Evolutionary conservation across 2,797 vertebrate species (phyloP).

Genomic region (Leuciscus waleckii): DNA sequence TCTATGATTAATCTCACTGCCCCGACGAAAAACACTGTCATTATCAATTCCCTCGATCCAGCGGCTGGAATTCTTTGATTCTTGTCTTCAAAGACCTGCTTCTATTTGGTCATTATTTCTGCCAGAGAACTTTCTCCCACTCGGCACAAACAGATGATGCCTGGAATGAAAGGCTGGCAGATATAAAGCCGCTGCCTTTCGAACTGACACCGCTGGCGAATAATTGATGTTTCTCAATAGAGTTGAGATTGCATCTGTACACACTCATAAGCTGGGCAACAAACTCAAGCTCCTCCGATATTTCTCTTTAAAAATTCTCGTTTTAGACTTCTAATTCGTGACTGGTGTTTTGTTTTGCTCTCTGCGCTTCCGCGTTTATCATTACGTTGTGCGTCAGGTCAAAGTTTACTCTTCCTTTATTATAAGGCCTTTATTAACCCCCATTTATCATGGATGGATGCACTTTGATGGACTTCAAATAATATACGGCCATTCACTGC

Average conservation of each 20-base stretch:
- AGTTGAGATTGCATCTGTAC: constrained; percentile 44
- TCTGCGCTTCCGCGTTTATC: no score
- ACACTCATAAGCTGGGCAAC: constrained; percentile 40
- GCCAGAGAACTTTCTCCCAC: constrained; percentile 68
- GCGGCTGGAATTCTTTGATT: constrained; percentile 74
- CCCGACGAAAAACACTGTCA: constrained; percentile 73
- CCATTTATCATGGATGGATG: no score
- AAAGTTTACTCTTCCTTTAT: no score
- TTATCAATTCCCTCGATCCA: constrained; percentile 75
- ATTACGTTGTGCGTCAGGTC: no score
- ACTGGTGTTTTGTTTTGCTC: no score
- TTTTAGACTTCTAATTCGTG: no score
- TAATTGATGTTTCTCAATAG: constrained; percentile 57
- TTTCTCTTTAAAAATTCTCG: no score
- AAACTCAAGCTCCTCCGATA: no score
- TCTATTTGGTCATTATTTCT: constrained; percentile 70
- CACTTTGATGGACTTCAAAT: no score
- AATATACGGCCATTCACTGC: no score
- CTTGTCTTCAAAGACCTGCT: constrained; percentile 68
- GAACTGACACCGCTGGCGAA: constrained; percentile 41
- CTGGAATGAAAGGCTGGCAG: constrained; percentile 57
- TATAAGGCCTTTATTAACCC: no score
- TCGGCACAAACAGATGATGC: constrained; percentile 67
- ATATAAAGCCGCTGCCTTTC: constrained; percentile 51
- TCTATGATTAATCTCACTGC: constrained; percentile 73